A percentile compares a stretch with the other conserved stretches of the same genome.
Evolutionary conservation across 2,113 vertebrate genomes (phyloP).

Genomic region (Entelurus aequoreus): DNA sequence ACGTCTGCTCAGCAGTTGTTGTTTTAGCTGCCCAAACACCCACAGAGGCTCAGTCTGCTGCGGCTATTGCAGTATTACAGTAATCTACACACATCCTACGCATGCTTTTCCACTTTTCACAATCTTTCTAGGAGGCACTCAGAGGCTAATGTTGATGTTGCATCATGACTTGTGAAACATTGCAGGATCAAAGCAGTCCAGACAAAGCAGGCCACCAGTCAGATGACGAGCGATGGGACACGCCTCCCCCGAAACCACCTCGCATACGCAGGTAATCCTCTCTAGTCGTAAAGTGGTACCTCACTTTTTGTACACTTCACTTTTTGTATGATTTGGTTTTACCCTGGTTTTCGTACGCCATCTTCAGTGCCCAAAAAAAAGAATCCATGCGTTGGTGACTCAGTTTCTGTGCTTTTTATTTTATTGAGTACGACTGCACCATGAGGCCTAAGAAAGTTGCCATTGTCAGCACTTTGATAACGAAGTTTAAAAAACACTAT

Average conservation of each 20-base stretch:
- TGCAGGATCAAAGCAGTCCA: constrained; percentile 83
- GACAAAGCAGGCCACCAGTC: constrained; percentile 76
- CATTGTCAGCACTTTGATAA: too few species aligned
- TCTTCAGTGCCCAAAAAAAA: too few species aligned
- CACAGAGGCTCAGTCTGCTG: constrained; percentile 40
- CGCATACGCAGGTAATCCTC: constrained; percentile 83
- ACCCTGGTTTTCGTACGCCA: too few species aligned
- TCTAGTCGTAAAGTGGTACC: neutral
- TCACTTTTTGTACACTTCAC: too few species aligned
- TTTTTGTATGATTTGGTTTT: too few species aligned
- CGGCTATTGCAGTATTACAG: constrained; percentile 40
- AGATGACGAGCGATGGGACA: constrained; percentile 83
- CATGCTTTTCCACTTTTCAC: constrained; percentile 9
- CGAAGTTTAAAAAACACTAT: too few species aligned
- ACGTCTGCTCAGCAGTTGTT: constrained; percentile 49
- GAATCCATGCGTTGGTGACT: too few species aligned
- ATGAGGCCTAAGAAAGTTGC: too few species aligned
- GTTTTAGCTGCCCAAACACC: constrained; percentile 33
- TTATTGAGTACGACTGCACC: too few species aligned
- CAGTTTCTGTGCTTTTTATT: too few species aligned
- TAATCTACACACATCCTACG: constrained; percentile 37
- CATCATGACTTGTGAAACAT: neutral
- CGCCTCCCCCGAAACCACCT: constrained; percentile 93
- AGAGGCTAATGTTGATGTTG: neutral
- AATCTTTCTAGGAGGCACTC: constrained; percentile 11